Base-by-base conservation (phyloP, 53 echinoderm and acorn worm genomes). In the Zoroaster sp. region DNA sequence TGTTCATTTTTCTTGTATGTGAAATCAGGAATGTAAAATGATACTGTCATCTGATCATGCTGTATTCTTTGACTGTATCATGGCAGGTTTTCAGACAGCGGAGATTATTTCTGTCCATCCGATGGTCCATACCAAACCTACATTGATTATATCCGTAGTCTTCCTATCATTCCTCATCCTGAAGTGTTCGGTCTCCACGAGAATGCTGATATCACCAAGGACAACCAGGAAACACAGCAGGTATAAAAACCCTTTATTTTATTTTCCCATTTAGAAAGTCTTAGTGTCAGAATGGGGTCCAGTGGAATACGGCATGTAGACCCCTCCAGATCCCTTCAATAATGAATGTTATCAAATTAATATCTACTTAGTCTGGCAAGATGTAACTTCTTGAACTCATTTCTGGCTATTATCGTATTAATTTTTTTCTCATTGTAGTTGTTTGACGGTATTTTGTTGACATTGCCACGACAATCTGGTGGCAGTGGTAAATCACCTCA, bases 131-230 rank as follows among this genome's bases (percentile, higher is more conserved):
- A 99, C 79, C 89, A 93, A 46, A 89, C 79, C 39, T 96, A 96
- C 71, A 72, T 98, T 51, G 96, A 99, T 17, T 99, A 99, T 72
- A 77, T 99, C 78, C 78, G 99, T 25, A 77, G 93, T 53, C 93
- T 96, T 12, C 99, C 99, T 55, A 91, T 94, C 77, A 98, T 95
- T 41, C 96, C 96, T 59, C 94, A 99, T 73, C 99, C 99, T n/a
- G 96, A 96, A 68, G 99, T 99, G 12, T 99, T 93, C 59, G 96
- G 96, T 54, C 95, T 98, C 49, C 99, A 99, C 79, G 99, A 99
- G 81, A 99, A 99, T 88, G 99, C 99, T 83, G 99, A 99, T 87
- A 99, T 99, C 93, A 99, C 99, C 17, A 99, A 99, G 90, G 99
- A 99, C 90, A 99, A 99, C 81, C 96, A 99, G 47, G 99, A 99